Evolutionary conservation across 2,113 vertebrate species (phyloP), one percentile per base, ranked within the genome.

Genomic region (Chauna torquata): DNA sequence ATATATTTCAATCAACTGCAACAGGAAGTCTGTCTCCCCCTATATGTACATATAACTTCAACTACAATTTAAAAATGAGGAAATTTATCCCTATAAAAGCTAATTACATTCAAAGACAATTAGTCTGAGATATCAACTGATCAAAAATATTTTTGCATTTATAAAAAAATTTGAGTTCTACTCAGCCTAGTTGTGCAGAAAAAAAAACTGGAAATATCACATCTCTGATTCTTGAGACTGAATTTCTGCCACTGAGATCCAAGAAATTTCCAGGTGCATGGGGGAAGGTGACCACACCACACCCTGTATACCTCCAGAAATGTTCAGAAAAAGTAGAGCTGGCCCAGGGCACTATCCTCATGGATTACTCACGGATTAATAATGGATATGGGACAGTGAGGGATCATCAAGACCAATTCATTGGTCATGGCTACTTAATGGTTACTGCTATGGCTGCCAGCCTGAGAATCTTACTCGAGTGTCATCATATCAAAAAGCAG

Each of bases 131-230:
- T 12, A 22, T 76, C 69, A 90, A 87, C 62, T 76, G 47, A 94
- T 88, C 69, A 85, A 93, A 94, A 96, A 69, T 52, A 87, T 88
- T 86, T 94, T 87, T 83, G 55, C 45, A 83, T 76, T 81, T 95
- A 69, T 95, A 74, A 95, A 94, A 42, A 94, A 71, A 83, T 54
- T 54, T 84, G 91, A 88, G 91, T 95, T 91, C 89, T 65, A 87
- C 59, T 91, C 68, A 90, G 77, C 1, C 5, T 85, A 64, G 77
- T 77, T 90, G 76, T 94, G 65, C 82, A 82, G 72, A 52, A 82
- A 72, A 86, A 81, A 72, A 79, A 88, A 82, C 82, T 90, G 92
- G 92, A 94, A 93, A 77, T 90, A 90, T 34, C 49, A 47, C 66
- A 55, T 79, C 57, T 88, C 36, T 24, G 40, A 75, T 86, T 92